phyloP scores from a whole-genome alignment of 2,113 vertebrate genomes.

The Herpetotheres cachinnans region DNA sequence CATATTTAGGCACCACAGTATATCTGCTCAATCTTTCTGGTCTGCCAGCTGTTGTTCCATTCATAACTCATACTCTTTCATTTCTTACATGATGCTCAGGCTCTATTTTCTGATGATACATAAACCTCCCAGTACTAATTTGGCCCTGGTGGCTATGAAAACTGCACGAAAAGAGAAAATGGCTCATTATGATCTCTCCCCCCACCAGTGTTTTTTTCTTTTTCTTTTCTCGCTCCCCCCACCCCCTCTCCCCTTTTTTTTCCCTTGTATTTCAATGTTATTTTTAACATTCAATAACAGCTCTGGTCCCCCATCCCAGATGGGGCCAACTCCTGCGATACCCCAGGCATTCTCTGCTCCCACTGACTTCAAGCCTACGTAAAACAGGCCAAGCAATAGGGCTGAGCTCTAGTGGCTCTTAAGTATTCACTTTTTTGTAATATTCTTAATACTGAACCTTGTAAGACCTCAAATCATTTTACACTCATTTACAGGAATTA shows the following conservation, averaged over 20 bases:
- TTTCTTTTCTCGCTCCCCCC: not conserved
- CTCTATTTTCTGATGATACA: not conserved
- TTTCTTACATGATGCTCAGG: not conserved
- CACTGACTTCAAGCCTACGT: not conserved
- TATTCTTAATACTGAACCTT: not conserved
- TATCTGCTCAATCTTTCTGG: not conserved
- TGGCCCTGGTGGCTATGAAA: not conserved
- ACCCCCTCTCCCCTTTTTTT: not conserved
- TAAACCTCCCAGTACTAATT: not conserved
- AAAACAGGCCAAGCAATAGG: not conserved
- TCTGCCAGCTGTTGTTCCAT: not conserved
- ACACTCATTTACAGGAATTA: not conserved
- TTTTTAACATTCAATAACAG: constrained; percentile 1
- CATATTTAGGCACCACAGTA: not conserved
- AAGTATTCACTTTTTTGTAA: not conserved
- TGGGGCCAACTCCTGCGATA: not conserved
- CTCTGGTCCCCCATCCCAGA: not conserved
- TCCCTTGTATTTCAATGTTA: not conserved
- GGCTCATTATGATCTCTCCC: not conserved
- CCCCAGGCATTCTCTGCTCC: not conserved
- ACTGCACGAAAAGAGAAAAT: not conserved
- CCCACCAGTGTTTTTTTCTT: accelerated
- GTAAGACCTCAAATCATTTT: not conserved
- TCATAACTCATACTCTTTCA: not conserved
- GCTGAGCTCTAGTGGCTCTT: not conserved